Base-by-base conservation (phyloP, 2,888 invertebrate genomes). In the Minunthozetes semirufus region DNA sequence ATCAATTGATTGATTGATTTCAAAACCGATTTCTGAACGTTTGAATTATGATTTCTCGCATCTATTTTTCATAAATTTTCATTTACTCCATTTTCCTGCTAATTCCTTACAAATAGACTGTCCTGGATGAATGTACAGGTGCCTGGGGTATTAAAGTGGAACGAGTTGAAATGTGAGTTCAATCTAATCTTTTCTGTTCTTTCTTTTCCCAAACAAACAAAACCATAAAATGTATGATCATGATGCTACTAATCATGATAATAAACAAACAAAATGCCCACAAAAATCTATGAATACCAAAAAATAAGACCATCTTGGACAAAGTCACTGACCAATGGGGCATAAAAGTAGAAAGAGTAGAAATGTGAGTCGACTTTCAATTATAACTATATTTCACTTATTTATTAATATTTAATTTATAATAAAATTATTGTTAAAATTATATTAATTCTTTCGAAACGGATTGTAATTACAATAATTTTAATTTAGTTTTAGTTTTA, bases 291-390 rank as follows among this genome's bases (percentile, higher is more conserved):
- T 25, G 19, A 50, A 61, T 66, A 15, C 33, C 3, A 11, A 68
- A 33, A 33, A 33, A 33, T 33, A 48, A 74, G 74, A 71, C 25
- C 17, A 76, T 76, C 61, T 75, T 82, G 53, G 82, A 81, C 77
- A 80, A 80, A 56, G 80, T 81, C 8, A 82, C 82, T 13, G 81
- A 81, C 59, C 75, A 75, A n/a, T 82, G 82, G 82, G 82, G 81
- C 15, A 81, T 81, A 59, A 82, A 82, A 76, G 80, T 83, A 19
- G 85, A 85, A 79, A 78, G 84, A 76, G 84, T 85, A 1, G 84
- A 84, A 81, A 82, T 85, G 82, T 82, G 77, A 80, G 80, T 88
- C 74, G 15, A 72, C n/a, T 27, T 63, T 15, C 11, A 42, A 8
- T 42, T 42, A n/a, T n/a, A n/a, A n/a, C n/a, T 33, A 3, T 33